Conservation (phyloP, 2,113 vertebrate species). For the Urocitellus parryii region DNA sequence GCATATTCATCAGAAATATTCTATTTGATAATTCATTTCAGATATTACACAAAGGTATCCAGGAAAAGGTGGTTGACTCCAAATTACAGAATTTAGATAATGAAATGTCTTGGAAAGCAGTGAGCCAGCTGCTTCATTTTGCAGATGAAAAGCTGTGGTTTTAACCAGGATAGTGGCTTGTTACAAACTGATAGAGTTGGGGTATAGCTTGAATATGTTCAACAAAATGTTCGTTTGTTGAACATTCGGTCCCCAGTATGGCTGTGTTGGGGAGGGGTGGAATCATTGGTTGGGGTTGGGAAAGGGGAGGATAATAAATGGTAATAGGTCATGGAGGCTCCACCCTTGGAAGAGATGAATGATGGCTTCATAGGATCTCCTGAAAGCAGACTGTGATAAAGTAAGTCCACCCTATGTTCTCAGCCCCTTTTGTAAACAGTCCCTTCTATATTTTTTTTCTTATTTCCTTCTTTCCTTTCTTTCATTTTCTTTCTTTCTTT, state of each 20-base stretch:
- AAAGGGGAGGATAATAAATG: neutral
- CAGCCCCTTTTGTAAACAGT: neutral
- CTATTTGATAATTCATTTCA: neutral
- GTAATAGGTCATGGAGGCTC: neutral
- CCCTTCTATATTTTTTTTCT: neutral
- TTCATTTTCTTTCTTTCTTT: neutral
- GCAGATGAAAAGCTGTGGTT: neutral
- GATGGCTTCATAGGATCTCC: neutral
- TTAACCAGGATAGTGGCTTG: neutral
- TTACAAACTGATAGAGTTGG: neutral
- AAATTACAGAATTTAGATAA: neutral
- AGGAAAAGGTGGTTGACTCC: neutral
- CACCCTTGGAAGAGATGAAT: no score
- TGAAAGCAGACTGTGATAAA: neutral
- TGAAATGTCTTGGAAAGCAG: neutral
- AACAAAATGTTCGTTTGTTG: neutral
- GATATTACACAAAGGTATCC: neutral
- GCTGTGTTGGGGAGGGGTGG: no score
- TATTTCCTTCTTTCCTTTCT: neutral
- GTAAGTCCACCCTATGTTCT: neutral
- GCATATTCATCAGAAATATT: neutral
- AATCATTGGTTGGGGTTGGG: neutral
- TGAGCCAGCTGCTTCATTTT: neutral
- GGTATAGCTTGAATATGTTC: neutral
- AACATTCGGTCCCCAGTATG: neutral